Base-by-base conservation (phyloP, 2,888 invertebrate genomes). In the Exocentrus adspersus region DNA sequence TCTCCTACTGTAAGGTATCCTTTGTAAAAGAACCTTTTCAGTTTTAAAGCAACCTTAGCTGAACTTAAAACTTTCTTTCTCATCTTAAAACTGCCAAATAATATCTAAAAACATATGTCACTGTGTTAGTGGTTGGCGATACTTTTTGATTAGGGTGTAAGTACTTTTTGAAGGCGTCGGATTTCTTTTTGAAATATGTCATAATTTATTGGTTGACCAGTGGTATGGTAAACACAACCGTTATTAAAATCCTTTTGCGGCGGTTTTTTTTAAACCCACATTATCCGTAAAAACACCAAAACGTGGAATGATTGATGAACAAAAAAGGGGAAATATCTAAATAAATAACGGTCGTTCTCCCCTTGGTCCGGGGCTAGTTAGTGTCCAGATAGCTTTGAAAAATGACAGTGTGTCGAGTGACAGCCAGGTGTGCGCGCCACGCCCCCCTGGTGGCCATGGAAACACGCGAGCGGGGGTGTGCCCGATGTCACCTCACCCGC, bases 401-500 rank as follows among this genome's bases (percentile, higher is more conserved):
- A 59, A 60, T 53, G 59, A 59, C 59, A 62, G 57, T 41, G 59
- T 57, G 66, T 42, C 51, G 60, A 64, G 60, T 64, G 64, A 64
- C 64, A 64, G 54, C 77, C 80, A 80, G 79, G 79, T 79, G 80
- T 74, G 74, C 63, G 58, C 48, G 43, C 64, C 76, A 77, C 79
- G 78, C 79, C 79, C 72, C n/a, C 64, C 70, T 69, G 75, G 78
- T 79, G 77, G 73, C 79, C 78, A 80, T 80, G 76, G 77, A 72
- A 76, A 80, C 79, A 77, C 72, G 73, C 76, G 74, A 71, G 73
- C 72, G 77, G 73, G 79, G 78, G 79, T 78, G 81, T 78, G 77
- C 50, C 68, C 58, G 68, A 67, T 68, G 72, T 77, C 78, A 74
- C 76, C 74, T 73, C 75, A 71, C 74, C 75, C 75, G 74, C 74